Evolutionary conservation across 2,888 invertebrate species (phyloP), one percentile per base, ranked within the genome.

Genomic region (Drosophila infuscata): DNA sequence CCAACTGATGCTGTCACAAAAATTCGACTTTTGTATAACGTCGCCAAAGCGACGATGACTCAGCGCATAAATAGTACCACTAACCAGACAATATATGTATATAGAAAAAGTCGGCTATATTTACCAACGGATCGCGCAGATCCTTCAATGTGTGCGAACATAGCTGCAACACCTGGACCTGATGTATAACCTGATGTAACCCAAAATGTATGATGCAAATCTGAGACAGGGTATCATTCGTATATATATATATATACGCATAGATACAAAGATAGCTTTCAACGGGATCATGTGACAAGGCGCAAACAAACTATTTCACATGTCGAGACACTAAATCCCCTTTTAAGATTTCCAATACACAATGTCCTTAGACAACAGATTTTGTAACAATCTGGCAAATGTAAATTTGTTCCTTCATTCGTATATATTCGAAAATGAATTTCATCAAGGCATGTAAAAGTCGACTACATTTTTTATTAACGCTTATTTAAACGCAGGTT

Each of bases 1-100:
- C 74, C 89, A 90, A 83, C 70, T 85, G 86, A 78, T 56, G 77
- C 82, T 79, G 82, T 70, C 70, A 70, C 35, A 54, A 68, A 69
- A 73, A 64, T 54, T 64, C 41, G 30, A 15, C 8, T 41, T 54
- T 64, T 63, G 48, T 43, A 57, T 35, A n/a, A 29, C 25, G 25
- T 61, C 38, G 41, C 56, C 59, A 33, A 20, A n/a, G 56, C 62
- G 77, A 76, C 70, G 77, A 80, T 77, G 77, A 77, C 29, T 77
- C 77, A 77, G 76, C 77, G 41, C 41, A 29, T 46, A 46, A 46
- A 46, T 46, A 25, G 46, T 46, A 15, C 25, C 25, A 8, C 25
- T 15, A 46, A 25, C 4, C 46, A 25, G 46, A 25, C 46, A 25
- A 15, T 15, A 5, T 25, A 25, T 25, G 2, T 25, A 25, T 2